Percentiles rank a stretch among this genome's conserved stretches.
Conservation (phyloP, 2,797 vertebrate genomes). For the Acanthopagrus latus region DNA sequence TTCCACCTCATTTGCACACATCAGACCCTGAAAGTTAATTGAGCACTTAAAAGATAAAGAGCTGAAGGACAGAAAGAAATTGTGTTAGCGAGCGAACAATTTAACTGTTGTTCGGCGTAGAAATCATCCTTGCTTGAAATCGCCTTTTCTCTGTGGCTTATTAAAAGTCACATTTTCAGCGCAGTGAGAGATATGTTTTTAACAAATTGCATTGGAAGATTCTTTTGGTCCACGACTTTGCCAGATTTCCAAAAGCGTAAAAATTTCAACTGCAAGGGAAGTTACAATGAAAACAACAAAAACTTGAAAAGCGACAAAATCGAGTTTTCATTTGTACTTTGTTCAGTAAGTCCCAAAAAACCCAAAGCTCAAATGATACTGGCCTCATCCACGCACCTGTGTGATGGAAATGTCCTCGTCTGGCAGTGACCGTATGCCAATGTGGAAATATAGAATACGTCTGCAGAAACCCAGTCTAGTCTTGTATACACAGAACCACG, state of each 20-base stretch:
- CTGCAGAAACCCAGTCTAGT: background rate
- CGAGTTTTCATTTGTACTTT: background rate
- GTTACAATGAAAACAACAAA: background rate
- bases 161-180: background rate
- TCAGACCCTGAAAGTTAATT: constrained; percentile 38
- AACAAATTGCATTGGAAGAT: background rate
- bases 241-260: background rate
- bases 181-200: background rate
- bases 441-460: background rate
- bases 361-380: background rate
- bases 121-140: constrained; percentile 1
- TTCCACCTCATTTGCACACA: constrained; percentile 51
- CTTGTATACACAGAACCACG: background rate
- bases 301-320: background rate
- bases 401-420: background rate
- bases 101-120: background rate
- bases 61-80: constrained; percentile 18
- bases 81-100: constrained; percentile 2
- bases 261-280: background rate
- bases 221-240: background rate
- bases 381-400: background rate
- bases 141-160: background rate
- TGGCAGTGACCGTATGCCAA: background rate
- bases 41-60: constrained; percentile 31
- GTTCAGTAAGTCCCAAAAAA: background rate